Evolutionary conservation across 2,113 vertebrate genomes (phyloP).

Genomic region (Capreolus pygargus): DNA sequence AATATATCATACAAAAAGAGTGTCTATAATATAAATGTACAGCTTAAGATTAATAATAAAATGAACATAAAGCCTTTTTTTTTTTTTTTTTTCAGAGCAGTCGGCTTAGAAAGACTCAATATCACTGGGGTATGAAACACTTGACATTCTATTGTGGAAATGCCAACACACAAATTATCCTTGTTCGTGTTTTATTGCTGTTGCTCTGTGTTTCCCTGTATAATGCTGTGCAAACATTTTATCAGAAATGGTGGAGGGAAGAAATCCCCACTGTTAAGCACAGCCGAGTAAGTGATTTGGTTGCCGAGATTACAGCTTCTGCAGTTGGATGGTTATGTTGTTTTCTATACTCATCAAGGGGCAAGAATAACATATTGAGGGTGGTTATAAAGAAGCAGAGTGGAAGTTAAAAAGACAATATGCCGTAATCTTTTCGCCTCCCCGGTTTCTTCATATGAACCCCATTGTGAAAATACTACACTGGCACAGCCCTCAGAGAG

Average conservation of each 20-base stretch:
- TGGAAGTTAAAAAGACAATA: not conserved
- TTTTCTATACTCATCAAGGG: not conserved
- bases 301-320: not conserved
- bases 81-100: constrained; percentile 28
- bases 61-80: constrained; percentile 32
- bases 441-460: not conserved
- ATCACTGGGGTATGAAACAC: constrained; percentile 55
- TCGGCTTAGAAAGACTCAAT: not conserved
- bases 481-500: no score
- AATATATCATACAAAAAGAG: constrained; percentile 35
- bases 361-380: not conserved
- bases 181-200: constrained; percentile 44
- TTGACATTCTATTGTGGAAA: constrained; percentile 69
- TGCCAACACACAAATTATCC: constrained; percentile 70
- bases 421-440: constrained; percentile 7
- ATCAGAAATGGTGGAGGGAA: constrained; percentile 33
- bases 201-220: not conserved
- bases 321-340: not conserved
- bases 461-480: not conserved
- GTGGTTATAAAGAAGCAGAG: constrained; percentile 10
- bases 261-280: constrained; percentile 40
- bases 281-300: not conserved
- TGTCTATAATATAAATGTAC: not conserved
- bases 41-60: constrained; percentile 60
- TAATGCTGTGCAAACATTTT: constrained; percentile 63